Evolutionary conservation across 2,797 vertebrate species (phyloP).

Genomic region (Aldrovandia affinis): DNA sequence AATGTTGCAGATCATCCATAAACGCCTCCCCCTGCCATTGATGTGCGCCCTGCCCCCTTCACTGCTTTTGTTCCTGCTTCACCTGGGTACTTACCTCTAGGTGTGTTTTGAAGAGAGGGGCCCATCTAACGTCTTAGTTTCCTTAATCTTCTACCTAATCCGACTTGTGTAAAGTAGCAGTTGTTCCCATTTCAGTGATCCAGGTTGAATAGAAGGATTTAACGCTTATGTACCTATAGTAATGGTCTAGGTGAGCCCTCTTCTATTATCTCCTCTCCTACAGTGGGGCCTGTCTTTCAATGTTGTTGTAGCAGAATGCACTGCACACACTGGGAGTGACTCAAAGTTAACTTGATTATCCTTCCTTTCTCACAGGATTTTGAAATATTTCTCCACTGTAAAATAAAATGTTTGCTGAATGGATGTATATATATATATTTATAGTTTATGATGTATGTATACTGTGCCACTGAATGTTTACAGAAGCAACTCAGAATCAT

Average conservation of each 20-base stretch:
- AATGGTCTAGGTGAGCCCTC: neutral
- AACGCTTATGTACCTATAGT: neutral
- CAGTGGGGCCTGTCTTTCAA: neutral
- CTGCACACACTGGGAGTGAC: neutral
- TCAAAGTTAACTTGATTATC: neutral
- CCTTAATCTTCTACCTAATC: conserved; percentile 27
- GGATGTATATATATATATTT: too few relatives aligned
- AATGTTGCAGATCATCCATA: conserved; percentile 47
- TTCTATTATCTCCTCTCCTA: neutral
- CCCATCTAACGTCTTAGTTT: neutral
- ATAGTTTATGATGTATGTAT: neutral
- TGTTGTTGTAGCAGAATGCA: conserved; percentile 11
- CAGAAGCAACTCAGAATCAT: neutral
- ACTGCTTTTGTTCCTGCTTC: conserved; percentile 57
- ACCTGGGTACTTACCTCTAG: conserved; percentile 52
- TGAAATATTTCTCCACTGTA: neutral
- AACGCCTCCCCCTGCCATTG: conserved; percentile 58
- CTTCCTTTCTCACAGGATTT: conserved; percentile 1
- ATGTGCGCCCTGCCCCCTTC: conserved; percentile 50
- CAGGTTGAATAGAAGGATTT: conserved; percentile 32
- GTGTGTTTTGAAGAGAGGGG: conserved; percentile 41
- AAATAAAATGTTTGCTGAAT: too few relatives aligned
- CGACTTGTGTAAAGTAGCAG: conserved; percentile 2
- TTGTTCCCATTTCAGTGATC: conserved; percentile 27
- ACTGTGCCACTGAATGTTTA: too few relatives aligned